These are phyloP conservation scores for Aphidius gifuensis DNA, from an alignment of 1,140 invertebrate genomes.

Conservation along the genomic window DNA sequence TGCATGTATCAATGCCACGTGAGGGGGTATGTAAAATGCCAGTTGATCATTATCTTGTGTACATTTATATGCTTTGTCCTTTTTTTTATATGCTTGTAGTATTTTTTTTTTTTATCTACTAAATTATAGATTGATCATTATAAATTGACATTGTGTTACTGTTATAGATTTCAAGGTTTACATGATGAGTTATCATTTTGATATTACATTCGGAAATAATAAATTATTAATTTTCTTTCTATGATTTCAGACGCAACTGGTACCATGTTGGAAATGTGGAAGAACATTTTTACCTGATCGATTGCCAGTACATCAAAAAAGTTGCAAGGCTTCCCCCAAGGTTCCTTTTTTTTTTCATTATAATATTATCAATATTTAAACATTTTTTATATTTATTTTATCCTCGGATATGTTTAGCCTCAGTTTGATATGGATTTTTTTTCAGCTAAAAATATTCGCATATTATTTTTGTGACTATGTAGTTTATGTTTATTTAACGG, in stretches of 20 bases:
- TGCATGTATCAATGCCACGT: slow-evolving; percentile 7
- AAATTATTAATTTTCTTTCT: slow-evolving; percentile 26
- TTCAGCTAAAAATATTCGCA: no score
- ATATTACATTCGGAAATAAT: slow-evolving; percentile 1
- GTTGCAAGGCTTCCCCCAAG: slow-evolving; percentile 52
- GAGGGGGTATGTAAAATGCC: not conserved
- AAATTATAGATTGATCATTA: not conserved
- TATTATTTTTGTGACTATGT: no score
- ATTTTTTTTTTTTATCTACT: not conserved
- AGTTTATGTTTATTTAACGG: no score
- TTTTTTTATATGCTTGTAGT: not conserved
- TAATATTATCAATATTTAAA: no score
- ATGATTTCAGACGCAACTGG: slow-evolving; percentile 54
- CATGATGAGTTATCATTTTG: not conserved
- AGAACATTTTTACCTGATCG: slow-evolving; percentile 65
- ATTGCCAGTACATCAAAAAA: slow-evolving; percentile 62
- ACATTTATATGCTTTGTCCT: not conserved
- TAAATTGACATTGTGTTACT: no score
- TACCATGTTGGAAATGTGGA: slow-evolving; percentile 64
- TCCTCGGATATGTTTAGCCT: no score
- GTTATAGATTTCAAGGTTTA: slow-evolving; percentile 9
- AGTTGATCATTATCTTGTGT: not conserved
- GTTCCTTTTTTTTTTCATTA: not conserved
- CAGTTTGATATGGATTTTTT: no score
- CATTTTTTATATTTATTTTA: no score